These are phyloP conservation scores for Tetrapedia diversipes DNA, from an alignment of 2,888 invertebrate species.

Conservation along the genomic window DNA sequence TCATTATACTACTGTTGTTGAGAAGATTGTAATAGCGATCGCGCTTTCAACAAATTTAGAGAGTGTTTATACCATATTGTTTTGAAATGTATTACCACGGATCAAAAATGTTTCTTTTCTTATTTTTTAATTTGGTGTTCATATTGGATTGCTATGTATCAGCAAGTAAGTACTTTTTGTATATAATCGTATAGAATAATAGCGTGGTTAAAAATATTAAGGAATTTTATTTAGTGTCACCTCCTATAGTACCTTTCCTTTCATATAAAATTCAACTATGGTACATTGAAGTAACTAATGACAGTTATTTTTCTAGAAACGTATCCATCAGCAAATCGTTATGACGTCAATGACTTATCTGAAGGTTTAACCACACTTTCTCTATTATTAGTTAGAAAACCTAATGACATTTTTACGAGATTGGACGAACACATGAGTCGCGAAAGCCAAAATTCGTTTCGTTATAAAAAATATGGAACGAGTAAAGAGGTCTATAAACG, in stretches of 20 bases:
- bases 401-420: neutral
- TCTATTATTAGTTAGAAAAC: neutral
- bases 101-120: conserved; percentile 12
- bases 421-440: neutral
- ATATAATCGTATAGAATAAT: neutral
- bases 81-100: neutral
- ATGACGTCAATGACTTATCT: neutral
- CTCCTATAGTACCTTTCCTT: no score
- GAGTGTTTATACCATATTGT: neutral
- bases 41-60: neutral
- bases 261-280: no score
- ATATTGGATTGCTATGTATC: neutral
- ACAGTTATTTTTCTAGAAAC: conserved; percentile 18
- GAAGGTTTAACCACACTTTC: neutral
- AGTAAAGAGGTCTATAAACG: neutral
- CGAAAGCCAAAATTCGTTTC: neutral
- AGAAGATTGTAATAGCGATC: neutral
- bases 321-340: neutral
- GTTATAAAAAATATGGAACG: neutral
- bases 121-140: neutral
- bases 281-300: no score
- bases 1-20: neutral
- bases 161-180: conserved; percentile 23
- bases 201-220: no score
- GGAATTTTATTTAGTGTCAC: no score